Evolutionary conservation across 2,113 vertebrate genomes (phyloP).

Genomic region (Sigmodon hispidus): DNA sequence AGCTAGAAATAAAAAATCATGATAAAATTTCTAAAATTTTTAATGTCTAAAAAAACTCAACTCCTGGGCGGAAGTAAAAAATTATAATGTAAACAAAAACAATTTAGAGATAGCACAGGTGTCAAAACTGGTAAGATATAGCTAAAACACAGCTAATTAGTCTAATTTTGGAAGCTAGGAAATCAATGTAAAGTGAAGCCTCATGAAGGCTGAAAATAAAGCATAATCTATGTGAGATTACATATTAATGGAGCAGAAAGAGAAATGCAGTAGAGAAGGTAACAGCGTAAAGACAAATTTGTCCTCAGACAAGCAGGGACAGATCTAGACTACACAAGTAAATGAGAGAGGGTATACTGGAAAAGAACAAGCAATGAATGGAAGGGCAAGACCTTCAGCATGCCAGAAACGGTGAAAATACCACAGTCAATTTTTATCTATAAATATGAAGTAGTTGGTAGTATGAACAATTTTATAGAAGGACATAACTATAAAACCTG

Average conservation of each 20-base stretch:
- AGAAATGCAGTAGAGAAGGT: not conserved
- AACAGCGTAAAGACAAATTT: not conserved
- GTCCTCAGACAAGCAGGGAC: not conserved
- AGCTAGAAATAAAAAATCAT: constrained; percentile 11
- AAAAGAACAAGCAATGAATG: not conserved
- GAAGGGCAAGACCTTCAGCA: not conserved
- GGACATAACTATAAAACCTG: not conserved
- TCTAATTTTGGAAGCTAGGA: constrained; percentile 28
- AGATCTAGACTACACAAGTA: not conserved
- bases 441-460: constrained; percentile 2
- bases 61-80: not conserved
- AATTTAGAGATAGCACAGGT: not conserved
- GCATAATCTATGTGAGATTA: not conserved
- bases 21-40: not conserved
- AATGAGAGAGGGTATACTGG: not conserved
- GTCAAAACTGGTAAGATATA: not conserved
- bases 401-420: not conserved
- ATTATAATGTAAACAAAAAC: not conserved
- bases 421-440: not conserved
- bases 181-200: not conserved
- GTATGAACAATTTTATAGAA: constrained; percentile 6
- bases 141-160: not conserved
- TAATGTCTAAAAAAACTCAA: not conserved
- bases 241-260: not conserved
- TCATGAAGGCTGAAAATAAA: not conserved